Evolutionary conservation across 2,113 vertebrate genomes (phyloP).

Genomic region (Daubentonia madagascariensis): DNA sequence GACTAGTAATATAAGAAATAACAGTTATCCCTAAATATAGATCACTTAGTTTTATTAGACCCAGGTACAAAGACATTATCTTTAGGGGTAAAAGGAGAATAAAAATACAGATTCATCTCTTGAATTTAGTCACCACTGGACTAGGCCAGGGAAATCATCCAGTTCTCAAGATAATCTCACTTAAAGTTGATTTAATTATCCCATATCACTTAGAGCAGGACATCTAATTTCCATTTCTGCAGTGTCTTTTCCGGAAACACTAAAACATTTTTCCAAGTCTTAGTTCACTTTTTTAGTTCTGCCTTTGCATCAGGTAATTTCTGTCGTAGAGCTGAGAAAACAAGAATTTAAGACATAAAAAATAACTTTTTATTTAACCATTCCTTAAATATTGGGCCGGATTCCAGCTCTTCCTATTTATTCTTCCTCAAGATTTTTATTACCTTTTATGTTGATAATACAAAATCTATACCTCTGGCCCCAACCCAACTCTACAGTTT

Average conservation of each 20-base stretch:
- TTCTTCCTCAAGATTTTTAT: neutral
- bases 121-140: constrained; percentile 35
- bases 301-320: neutral
- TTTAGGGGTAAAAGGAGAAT: constrained; percentile 31
- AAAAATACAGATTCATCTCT: constrained; percentile 25
- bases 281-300: neutral
- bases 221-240: neutral
- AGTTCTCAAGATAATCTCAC: constrained; percentile 38
- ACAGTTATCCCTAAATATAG: neutral
- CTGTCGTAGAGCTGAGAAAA: neutral
- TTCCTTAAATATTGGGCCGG: neutral
- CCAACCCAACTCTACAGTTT: neutral
- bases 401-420: neutral
- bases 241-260: neutral
- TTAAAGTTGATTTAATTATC: constrained; percentile 21
- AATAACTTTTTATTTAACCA: neutral
- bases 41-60: neutral
- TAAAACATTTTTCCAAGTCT: neutral
- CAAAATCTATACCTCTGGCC: neutral
- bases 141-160: neutral
- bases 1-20: constrained; percentile 12
- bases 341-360: neutral
- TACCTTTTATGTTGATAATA: neutral
- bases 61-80: constrained; percentile 49
- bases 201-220: neutral